A percentile compares a stretch with the other conserved stretches of the same genome.
Evolutionary conservation across 2,888 invertebrate genomes (phyloP).

Genomic region (Nomada fucata): DNA sequence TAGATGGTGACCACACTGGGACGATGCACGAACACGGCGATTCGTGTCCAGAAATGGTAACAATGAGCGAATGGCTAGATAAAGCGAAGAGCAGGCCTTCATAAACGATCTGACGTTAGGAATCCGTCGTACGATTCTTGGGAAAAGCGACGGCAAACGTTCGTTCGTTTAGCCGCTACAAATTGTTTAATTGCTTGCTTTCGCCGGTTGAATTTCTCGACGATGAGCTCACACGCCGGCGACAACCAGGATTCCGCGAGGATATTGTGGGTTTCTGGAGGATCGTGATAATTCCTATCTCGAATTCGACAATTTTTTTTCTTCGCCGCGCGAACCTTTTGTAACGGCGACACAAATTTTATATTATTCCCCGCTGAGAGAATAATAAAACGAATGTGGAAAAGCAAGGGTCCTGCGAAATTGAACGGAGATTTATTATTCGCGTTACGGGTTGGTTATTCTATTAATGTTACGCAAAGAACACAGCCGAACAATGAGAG

Average conservation of each 20-base stretch:
- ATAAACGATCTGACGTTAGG: constrained; percentile 58
- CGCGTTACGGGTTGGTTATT: no score
- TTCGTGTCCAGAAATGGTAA: constrained; percentile 57
- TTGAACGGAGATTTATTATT: constrained; percentile 11
- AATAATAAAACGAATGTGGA: no score
- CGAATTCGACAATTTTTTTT: background rate
- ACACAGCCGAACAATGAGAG: no score
- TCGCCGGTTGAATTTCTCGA: constrained; percentile 69
- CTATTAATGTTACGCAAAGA: no score
- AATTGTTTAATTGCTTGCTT: constrained; percentile 77
- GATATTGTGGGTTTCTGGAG: constrained; percentile 33
- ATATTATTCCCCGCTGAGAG: no score
- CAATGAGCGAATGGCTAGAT: constrained; percentile 44
- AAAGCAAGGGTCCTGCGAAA: background rate
- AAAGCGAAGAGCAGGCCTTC: constrained; percentile 19
- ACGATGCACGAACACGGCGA: constrained; percentile 23
- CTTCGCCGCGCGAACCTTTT: no score
- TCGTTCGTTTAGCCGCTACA: constrained; percentile 65
- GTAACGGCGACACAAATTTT: no score
- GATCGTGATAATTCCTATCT: constrained; percentile 35
- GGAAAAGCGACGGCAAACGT: constrained; percentile 67
- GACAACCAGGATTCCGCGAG: constrained; percentile 47
- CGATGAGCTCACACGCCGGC: constrained; percentile 70
- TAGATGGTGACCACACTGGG: constrained; percentile 9
- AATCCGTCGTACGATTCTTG: constrained; percentile 63